Percentiles rank a stretch among this genome's conserved stretches.
phyloP scores from a whole-genome alignment of 2,888 invertebrate species.

The Drosophila setosimentum region DNA sequence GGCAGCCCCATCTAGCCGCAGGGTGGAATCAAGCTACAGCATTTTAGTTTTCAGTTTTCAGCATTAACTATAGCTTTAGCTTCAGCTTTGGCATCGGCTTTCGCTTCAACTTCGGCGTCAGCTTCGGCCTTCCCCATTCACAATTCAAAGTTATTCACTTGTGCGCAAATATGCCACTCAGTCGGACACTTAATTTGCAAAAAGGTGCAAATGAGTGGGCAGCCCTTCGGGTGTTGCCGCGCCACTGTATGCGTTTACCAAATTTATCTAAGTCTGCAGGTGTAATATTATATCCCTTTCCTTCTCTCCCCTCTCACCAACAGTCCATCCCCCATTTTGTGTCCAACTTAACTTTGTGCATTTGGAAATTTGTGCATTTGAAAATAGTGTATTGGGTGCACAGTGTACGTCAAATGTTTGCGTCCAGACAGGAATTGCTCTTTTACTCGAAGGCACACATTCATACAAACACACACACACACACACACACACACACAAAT shows the following conservation, averaged over 20 bases:
- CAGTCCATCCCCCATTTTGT: background rate
- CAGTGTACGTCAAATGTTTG: slow-evolving; percentile 69
- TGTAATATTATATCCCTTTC: slow-evolving; percentile 25
- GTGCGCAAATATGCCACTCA: slow-evolving; percentile 65
- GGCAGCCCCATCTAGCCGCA: slow-evolving; percentile 54
- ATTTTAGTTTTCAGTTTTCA: slow-evolving; percentile 15
- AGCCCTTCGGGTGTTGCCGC: slow-evolving; percentile 33
- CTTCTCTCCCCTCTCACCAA: background rate
- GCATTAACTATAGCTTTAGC: background rate
- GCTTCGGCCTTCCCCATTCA: slow-evolving; percentile 39
- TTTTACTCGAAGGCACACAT: slow-evolving; percentile 50
- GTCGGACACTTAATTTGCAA: slow-evolving; percentile 52
- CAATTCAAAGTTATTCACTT: slow-evolving; percentile 68
- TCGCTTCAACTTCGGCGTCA: slow-evolving; percentile 26
- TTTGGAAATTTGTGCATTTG: slow-evolving; percentile 58
- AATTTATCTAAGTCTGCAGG: slow-evolving; percentile 59
- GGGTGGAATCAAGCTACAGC: slow-evolving; percentile 39
- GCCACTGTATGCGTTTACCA: slow-evolving; percentile 49
- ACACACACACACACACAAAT: slow-evolving; percentile 7
- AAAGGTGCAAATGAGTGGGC: slow-evolving; percentile 61
- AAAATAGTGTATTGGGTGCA: slow-evolving; percentile 44
- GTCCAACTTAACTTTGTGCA: slow-evolving; percentile 19
- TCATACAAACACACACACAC: slow-evolving; percentile 4
- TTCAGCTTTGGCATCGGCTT: background rate
- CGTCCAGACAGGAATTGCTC: slow-evolving; percentile 67